Base-by-base conservation (phyloP, 2,113 vertebrate genomes). In the Enhydra lutris region DNA sequence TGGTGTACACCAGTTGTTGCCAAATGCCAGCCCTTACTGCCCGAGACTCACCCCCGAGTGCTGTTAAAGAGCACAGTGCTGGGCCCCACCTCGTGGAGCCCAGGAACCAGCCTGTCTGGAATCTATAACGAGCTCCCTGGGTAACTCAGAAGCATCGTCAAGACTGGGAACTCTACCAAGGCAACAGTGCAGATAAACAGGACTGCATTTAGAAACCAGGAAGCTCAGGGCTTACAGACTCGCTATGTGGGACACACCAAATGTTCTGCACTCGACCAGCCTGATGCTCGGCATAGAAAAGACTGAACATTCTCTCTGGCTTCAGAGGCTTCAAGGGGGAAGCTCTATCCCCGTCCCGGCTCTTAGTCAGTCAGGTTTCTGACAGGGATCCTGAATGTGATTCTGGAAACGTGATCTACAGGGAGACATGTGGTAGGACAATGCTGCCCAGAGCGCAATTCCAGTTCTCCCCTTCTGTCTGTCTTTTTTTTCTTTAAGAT, bases 131-230 rank as follows among this genome's bases (percentile, higher is more conserved):
- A 92, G 86, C 91, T 94, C 52, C 67, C 42, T 31, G 88, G 90
- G 86, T 92, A 88, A 81, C 63, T 90, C 6, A 14, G 63, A 91
- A 92, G 88, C 63, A 50, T 76, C 6, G 6, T 88, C 84, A 94
- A 89, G 52, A 74, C 96, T 96, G 63, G 93, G 96, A 96, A 85
- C 36, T 52, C 57, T 79, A 91, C 85, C 96, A 85, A 94, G 82
- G 94, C 76, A 94, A 47, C 76, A 47, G 57, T 36, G 73, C 63
- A 71, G 92, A 88, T 59, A 65, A 89, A 79, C 92, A 86, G 21
- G 6, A 71, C 96, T 89, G 34, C 92, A 47, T 78, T 81, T 85
- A 95, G 96, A 89, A 92, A 83, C 29, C 31, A 34, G 89, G 93
- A 82, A 92, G 73, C 57, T 69, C 59, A 47, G 89, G 59, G 52